Percentiles rank a stretch among this genome's conserved stretches.
Conservation (phyloP, 2,797 vertebrate species). For the Monodelphis domestica region DNA sequence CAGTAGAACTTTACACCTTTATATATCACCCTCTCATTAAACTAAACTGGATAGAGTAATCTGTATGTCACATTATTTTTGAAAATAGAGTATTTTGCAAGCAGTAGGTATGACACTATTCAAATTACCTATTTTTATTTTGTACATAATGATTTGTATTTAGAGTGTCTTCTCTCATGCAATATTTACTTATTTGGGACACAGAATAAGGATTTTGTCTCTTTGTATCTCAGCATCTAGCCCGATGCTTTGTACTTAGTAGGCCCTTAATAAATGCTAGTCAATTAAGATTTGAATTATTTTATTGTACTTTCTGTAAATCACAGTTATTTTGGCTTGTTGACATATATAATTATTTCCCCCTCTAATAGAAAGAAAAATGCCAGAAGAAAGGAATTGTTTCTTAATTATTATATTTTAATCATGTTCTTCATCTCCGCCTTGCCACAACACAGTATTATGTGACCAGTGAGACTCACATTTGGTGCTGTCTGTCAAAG, state of each 20-base stretch:
- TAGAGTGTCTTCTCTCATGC: neutral
- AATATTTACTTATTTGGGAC: neutral
- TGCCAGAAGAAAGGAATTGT: neutral
- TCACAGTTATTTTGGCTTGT: neutral
- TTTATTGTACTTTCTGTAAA: neutral
- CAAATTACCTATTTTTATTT: neutral
- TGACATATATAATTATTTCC: neutral
- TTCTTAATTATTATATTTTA: neutral
- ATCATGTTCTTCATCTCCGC: neutral
- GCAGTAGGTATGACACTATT: neutral
- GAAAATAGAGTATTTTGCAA: neutral
- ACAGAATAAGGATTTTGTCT: neutral
- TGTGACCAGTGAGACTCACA: neutral
- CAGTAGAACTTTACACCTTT: neutral
- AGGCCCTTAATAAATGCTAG: neutral
- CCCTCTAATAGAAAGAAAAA: neutral
- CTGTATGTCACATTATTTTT: neutral
- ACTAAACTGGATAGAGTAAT: neutral
- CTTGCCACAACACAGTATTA: neutral
- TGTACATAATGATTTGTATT: neutral
- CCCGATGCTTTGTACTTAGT: neutral
- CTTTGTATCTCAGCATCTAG: neutral
- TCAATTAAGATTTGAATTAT: neutral
- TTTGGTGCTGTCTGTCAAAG: conserved; percentile 14
- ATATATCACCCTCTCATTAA: neutral